These are phyloP conservation scores for Artemia franciscana DNA, from an alignment of 1,140 invertebrate genomes.

Conservation along the genomic window DNA sequence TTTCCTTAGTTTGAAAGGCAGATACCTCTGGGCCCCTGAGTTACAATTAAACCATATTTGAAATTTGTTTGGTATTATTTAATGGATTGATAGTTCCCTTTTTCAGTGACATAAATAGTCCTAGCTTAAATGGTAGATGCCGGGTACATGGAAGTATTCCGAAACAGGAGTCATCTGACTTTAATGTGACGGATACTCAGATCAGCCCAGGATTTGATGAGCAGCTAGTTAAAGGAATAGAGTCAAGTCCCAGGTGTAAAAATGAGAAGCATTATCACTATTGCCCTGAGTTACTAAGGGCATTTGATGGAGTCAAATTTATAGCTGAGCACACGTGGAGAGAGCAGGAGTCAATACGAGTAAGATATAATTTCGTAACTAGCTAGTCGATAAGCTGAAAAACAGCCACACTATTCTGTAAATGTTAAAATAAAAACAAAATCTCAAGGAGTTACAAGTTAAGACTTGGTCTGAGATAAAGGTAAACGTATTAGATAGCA, in stretches of 20 bases:
- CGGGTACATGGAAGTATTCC: conserved; percentile 2
- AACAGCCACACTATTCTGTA: no score
- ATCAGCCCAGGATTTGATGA: conserved; percentile 1
- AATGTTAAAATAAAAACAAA: no score
- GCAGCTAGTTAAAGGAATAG: conserved; percentile 7
- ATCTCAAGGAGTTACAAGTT: no score
- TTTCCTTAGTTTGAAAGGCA: no score
- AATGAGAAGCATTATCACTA: conserved; percentile 40
- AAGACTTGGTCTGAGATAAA: no score
- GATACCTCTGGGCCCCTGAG: no score
- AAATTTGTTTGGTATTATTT: no score
- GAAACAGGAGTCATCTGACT: conserved; percentile 1
- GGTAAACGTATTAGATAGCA: no score
- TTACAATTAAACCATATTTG: no score
- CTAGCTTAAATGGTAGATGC: conserved; percentile 14
- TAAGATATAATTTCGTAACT: no score
- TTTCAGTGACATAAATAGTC: conserved; percentile 8
- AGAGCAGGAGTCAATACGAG: conserved; percentile 71
- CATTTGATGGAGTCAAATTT: conserved; percentile 70
- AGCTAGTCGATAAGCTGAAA: no score
- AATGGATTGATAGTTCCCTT: no score
- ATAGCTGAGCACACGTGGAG: conserved; percentile 79
- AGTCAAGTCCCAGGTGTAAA: conserved; percentile 7
- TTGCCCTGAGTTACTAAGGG: conserved; percentile 74
- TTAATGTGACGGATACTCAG: background rate